These are phyloP conservation scores for Limosa lapponica DNA, from an alignment of 2,797 vertebrate genomes.

Conservation along the genomic window DNA sequence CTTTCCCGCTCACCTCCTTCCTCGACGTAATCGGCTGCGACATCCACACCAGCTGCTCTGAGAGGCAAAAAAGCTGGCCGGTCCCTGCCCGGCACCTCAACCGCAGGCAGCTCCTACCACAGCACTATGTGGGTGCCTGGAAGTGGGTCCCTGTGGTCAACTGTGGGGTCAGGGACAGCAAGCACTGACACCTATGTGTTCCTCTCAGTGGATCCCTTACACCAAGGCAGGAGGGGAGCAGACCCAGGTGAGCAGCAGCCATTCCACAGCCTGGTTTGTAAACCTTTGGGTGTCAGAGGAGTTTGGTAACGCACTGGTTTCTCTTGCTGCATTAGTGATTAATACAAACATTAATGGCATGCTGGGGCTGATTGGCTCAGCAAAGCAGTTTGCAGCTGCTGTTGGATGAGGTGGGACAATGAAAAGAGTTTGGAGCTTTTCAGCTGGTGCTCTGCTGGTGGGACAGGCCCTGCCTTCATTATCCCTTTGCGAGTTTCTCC, in stretches of 20 bases:
- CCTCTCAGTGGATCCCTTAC: fast-evolving
- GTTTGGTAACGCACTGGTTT: background rate
- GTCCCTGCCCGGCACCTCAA: background rate
- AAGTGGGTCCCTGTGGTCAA: fast-evolving
- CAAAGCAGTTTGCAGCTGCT: background rate
- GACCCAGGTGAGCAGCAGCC: background rate
- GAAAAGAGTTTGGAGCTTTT: background rate
- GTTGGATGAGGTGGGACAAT: background rate
- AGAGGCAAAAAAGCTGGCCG: background rate
- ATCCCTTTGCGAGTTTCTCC: fast-evolving
- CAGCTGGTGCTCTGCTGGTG: fast-evolving
- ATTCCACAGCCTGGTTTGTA: fast-evolving
- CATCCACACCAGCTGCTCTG: slow-evolving; percentile 72
- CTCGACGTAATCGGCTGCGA: slow-evolving; percentile 72
- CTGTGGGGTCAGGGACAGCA: background rate
- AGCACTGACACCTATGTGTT: fast-evolving
- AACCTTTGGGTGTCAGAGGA: background rate
- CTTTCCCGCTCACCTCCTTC: slow-evolving; percentile 60
- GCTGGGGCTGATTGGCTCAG: background rate
- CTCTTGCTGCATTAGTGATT: background rate
- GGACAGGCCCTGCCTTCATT: background rate
- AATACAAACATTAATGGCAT: background rate
- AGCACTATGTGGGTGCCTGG: fast-evolving
- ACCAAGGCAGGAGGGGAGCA: background rate
- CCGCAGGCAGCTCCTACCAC: background rate